These are phyloP conservation scores for Acridotheres tristis DNA, from an alignment of 2,797 vertebrate genomes.

Conservation along the genomic window DNA sequence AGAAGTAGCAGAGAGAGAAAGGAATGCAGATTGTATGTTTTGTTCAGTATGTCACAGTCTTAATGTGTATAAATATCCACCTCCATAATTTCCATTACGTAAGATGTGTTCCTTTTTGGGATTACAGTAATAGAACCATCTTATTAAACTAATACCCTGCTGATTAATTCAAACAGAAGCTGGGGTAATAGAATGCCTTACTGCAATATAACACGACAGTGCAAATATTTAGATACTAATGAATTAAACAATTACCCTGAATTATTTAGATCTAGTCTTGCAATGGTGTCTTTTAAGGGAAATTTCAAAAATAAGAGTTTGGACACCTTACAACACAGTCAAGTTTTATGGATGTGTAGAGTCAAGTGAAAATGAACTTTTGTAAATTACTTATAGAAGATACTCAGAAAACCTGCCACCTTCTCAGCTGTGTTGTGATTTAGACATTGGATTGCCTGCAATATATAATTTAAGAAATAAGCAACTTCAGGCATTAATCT, in stretches of 20 bases:
- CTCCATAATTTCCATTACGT: constrained; percentile 44
- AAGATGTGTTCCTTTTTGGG: constrained; percentile 34
- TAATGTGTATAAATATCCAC: constrained; percentile 57
- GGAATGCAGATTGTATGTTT: constrained; percentile 33
- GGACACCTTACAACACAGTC: not conserved
- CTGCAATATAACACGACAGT: not conserved
- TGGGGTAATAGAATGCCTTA: not conserved
- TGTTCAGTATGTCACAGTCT: constrained; percentile 14
- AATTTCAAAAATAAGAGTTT: not conserved
- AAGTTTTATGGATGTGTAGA: not conserved
- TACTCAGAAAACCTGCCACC: not conserved
- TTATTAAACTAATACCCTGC: constrained; percentile 31
- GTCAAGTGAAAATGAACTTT: not conserved
- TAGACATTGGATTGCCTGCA: not conserved
- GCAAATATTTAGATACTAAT: constrained; percentile 4
- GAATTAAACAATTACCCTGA: not conserved
- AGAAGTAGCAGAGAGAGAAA: constrained; percentile 22
- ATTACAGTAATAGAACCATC: not conserved
- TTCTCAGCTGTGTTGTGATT: not conserved
- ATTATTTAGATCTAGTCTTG: not conserved
- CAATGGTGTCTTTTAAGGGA: not conserved
- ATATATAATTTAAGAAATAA: not conserved
- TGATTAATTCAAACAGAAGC: constrained; percentile 49
- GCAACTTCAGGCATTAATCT: not conserved
- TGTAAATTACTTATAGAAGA: not conserved